Evolutionary conservation across 1,140 invertebrate species (phyloP).

Genomic region (Portunus trituberculatus): DNA sequence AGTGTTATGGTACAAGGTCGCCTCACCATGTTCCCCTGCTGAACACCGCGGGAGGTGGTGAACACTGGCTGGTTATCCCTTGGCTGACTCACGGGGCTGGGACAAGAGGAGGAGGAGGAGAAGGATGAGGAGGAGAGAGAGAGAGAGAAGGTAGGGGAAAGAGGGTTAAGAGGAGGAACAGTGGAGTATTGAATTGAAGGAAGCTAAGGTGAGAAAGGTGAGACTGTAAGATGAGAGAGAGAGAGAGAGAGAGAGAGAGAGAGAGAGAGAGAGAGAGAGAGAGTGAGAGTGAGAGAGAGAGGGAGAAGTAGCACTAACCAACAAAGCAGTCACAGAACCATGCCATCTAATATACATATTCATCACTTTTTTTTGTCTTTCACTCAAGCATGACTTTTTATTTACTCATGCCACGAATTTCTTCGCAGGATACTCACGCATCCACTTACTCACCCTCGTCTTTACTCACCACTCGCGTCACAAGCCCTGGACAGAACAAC

Average conservation of each 20-base stretch:
- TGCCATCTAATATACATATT: too few species aligned
- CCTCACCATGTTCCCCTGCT: not conserved
- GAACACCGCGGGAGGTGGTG: slow-evolving; percentile 24
- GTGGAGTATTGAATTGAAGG: not conserved
- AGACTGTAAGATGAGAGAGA: not conserved
- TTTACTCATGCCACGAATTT: too few species aligned
- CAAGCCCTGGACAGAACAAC: too few species aligned
- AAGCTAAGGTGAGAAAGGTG: not conserved
- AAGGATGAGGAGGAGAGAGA: not conserved
- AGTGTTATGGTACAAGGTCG: slow-evolving; percentile 28
- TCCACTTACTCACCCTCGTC: too few species aligned
- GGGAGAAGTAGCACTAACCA: not conserved
- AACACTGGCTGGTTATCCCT: not conserved
- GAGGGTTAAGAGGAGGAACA: not conserved
- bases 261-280: slow-evolving; percentile 31
- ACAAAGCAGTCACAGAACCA: not conserved
- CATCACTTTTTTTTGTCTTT: too few species aligned
- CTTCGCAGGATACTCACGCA: too few species aligned
- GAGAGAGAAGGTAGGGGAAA: slow-evolving; percentile 21
- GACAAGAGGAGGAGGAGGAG: not conserved
- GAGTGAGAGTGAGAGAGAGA: not conserved
- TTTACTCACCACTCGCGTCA: too few species aligned
- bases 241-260: slow-evolving; percentile 20
- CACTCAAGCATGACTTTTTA: too few species aligned
- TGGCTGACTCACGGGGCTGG: not conserved